These are phyloP conservation scores for Mormyrops boulengeri DNA, from an alignment of 2,797 vertebrate genomes.

Conservation along the genomic window DNA sequence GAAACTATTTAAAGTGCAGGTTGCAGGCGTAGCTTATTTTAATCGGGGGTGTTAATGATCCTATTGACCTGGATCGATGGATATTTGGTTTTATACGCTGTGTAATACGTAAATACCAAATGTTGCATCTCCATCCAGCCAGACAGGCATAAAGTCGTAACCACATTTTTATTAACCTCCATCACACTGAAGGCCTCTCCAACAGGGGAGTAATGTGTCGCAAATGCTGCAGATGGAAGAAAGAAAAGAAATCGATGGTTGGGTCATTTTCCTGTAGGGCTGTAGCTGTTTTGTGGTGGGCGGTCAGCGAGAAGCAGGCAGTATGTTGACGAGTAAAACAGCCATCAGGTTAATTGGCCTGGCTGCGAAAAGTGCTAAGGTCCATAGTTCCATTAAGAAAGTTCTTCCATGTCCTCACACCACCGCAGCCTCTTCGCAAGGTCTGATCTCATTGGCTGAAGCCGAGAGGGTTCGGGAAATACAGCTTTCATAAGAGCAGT, in stretches of 20 bases:
- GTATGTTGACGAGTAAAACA: not conserved
- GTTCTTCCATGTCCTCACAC: not conserved
- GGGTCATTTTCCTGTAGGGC: not conserved
- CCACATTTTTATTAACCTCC: not conserved
- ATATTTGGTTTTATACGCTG: not conserved
- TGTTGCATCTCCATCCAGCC: not conserved
- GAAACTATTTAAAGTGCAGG: not conserved
- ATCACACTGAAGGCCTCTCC: not conserved
- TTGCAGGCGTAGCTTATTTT: not conserved
- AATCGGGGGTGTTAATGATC: not conserved
- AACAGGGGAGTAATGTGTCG: not conserved
- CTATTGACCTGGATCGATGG: not conserved
- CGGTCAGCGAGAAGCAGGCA: not conserved
- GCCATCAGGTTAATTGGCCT: constrained; percentile 13
- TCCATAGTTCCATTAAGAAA: not conserved
- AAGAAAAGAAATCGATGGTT: not conserved
- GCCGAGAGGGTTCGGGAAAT: not conserved
- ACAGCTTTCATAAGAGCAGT: not conserved
- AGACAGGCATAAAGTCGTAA: not conserved
- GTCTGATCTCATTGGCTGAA: not conserved
- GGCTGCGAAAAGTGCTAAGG: not conserved
- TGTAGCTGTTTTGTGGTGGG: not conserved
- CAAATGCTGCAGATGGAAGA: not conserved
- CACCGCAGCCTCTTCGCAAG: too few relatives aligned
- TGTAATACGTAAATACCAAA: not conserved